These are phyloP conservation scores for Trialeurodes vaporariorum DNA, from an alignment of 1,140 invertebrate genomes.

Conservation along the genomic window DNA sequence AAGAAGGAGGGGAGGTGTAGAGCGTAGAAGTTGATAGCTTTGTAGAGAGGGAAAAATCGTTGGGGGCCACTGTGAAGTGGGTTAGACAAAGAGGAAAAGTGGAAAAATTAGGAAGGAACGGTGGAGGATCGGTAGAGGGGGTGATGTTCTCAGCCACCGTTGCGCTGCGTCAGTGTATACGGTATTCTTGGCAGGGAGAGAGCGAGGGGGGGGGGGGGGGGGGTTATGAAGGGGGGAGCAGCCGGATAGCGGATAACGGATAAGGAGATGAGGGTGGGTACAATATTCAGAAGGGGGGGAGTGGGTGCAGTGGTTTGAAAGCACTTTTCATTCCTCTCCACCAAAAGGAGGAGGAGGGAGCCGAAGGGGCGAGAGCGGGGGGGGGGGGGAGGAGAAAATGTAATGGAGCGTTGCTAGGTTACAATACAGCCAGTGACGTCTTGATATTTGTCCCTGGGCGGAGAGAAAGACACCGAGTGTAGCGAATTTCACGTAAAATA, in stretches of 20 bases:
- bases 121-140: too few species aligned
- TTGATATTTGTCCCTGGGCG: constrained; percentile 16
- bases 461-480: neutral
- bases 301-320: constrained; percentile 5
- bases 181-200: too few species aligned
- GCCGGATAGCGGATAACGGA: too few species aligned
- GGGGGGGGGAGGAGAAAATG: too few species aligned
- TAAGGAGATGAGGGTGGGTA: neutral
- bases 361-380: constrained; percentile 17
- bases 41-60: too few species aligned
- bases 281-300: constrained; percentile 6
- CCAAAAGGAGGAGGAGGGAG: neutral
- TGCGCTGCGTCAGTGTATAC: too few species aligned
- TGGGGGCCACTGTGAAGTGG: too few species aligned
- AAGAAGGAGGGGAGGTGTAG: neutral
- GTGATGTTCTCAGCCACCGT: too few species aligned
- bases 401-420: constrained; percentile 28
- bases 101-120: constrained; percentile 8
- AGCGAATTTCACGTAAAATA: constrained; percentile 22
- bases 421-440: constrained; percentile 21
- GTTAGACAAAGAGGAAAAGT: too few species aligned
- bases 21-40: neutral
- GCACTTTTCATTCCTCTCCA: neutral
- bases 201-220: too few species aligned
- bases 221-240: too few species aligned